These are phyloP conservation scores for Apis mellifera DNA, from an alignment of 1,140 invertebrate species.

Conservation along the genomic window Amel_HAv3.1 CM009934.2:2330501-2331000, in stretches of 20 bases:
- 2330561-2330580: slow-evolving; percentile 20
- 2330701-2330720: neutral
- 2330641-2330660: no score
- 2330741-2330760: slow-evolving; percentile 13
- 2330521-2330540: neutral
- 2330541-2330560: neutral
- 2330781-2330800: slow-evolving; percentile 9
- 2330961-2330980: neutral
- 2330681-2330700: neutral
- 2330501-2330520: neutral
- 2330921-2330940: slow-evolving; percentile 24
- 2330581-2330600: no score
- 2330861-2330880: slow-evolving; percentile 79
- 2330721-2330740: neutral
- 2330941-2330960: neutral
- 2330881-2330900: slow-evolving; percentile 71
- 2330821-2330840: slow-evolving; percentile 71
- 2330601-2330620: neutral
- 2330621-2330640: neutral
- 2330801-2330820: slow-evolving; percentile 46
- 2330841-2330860: slow-evolving; percentile 78
- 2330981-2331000: no score
- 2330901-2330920: slow-evolving; percentile 29
- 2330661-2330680: no score
- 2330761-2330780: slow-evolving; percentile 1